Base-by-base conservation (phyloP, 2,797 vertebrate species). In the Phrynocephalus forsythii region DNA sequence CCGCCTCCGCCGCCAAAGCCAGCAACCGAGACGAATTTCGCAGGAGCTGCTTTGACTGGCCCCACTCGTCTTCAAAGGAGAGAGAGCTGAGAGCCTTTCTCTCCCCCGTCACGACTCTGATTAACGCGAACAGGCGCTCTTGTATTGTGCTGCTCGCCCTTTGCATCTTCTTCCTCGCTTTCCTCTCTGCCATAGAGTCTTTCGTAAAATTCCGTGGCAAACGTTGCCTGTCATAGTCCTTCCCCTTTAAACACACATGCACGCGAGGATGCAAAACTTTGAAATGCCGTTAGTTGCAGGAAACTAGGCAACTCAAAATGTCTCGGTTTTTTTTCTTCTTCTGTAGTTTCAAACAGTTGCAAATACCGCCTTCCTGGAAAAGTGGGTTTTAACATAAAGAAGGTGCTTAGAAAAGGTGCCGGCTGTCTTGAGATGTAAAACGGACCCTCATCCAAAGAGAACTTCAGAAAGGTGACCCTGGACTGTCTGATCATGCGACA, bases 171-270 rank as follows among this genome's bases (percentile, higher is more conserved):
- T 79, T n/a, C 28, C 52, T 71, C 13, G 10, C 3, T 20, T 20
- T 20, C 26, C 48, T n/a, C 9, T 28, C 18, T 76, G 72, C 73
- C 22, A 9, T 50, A 6, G 26, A 2, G 38, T 48, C 28, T 5
- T 63, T 38, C 24, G 50, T 63, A 20, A 52, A 18, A 71, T 20
- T 6, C n/a, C 75, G 2, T 8, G 0, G 13, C n/a, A 20, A 16
- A 24, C 56, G 6, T 50, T 6, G 67, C 4, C 50, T 15, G 9
- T 3, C 20, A 5, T 60, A 66, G 33, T 38, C 38, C 80, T 72
- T 52, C 68, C 88, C 88, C 84, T 83, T 89, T 86, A 89, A 60
- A 24, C 86, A 8, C 50, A 3, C 79, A 67, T 16, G 28, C 68
- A 5, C 56, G 7, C 30, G 9, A 63, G 50, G 79, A n/a, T 38